Evolutionary conservation across 2,888 invertebrate genomes (phyloP), one percentile per base, ranked within the genome.

Genomic region (Mesodorylaimus sp.): DNA sequence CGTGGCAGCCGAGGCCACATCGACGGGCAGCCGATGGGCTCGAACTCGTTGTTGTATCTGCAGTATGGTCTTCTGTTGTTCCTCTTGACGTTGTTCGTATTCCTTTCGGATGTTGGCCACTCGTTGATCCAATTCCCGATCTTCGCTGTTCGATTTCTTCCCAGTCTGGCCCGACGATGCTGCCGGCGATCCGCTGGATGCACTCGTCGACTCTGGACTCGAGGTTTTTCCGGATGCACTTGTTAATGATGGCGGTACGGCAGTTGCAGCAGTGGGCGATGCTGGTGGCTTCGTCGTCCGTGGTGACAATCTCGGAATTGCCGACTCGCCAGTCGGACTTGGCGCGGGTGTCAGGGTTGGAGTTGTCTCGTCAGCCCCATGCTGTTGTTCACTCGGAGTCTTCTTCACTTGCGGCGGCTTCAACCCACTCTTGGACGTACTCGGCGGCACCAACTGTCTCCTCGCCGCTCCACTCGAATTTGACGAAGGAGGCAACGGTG

Each of bases 61-160:
- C 25, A 3, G 44, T 7, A 21, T 13, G 24, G 13, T 44, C 25
- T 16, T 3, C 44, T 24, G 21, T 13, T 44, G 24, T 3, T 13
- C 24, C 44, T 26, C 10, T 5, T 19, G 42, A 26, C 47, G 23
- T 3, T 32, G 37, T 47, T 58, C 61, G 48, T 62, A 61, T 25
- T 60, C 60, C 49, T 56, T 44, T 24, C 61, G 54, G 29, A 62
- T 62, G 21, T 54, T 55, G 44, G 60, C 60, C 29, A 62, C 55
- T 52, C 59, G 60, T 48, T 61, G 60, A 46, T 62, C 61, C 45
- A 62, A 51, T 19, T 56, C 53, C 13, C 57, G 55, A 29, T 62
- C 63, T 29, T 62, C 60, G 24, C 52, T 55, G 10, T 46, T n/a
- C n/a, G n/a, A n/a, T n/a, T n/a, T n/a, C n/a, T n/a, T n/a, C 47